Evolutionary conservation across 1,140 invertebrate genomes (phyloP).

Genomic region (Drosophila sp.): DNA sequence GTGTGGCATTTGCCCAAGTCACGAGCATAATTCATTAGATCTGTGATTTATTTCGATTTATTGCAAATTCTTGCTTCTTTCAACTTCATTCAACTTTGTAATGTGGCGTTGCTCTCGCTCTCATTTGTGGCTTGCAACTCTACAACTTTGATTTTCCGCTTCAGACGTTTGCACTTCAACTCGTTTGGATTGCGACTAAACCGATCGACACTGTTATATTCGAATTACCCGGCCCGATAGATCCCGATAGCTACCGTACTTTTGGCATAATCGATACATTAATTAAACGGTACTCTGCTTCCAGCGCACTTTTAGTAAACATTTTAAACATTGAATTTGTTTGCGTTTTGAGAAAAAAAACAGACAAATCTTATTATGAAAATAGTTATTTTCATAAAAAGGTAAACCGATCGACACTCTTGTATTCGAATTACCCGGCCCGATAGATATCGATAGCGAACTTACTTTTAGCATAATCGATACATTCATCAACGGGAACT

Average conservation of each 20-base stretch:
- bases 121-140: constrained; percentile 45
- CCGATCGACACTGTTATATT: constrained; percentile 17
- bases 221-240: not conserved
- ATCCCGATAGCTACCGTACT: not conserved
- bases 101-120: constrained; percentile 49
- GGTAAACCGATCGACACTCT: no score
- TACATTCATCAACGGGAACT: no score
- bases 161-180: constrained; percentile 72
- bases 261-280: no score
- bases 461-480: no score
- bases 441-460: no score
- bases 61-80: constrained; percentile 57
- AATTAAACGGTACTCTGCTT: no score
- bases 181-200: constrained; percentile 68
- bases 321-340: no score
- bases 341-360: no score
- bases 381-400: no score
- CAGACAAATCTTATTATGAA: no score
- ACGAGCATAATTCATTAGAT: constrained; percentile 54
- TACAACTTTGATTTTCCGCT: constrained; percentile 70
- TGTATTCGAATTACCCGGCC: no score
- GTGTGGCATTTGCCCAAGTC: constrained; percentile 21
- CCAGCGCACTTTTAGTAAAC: no score
- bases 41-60: constrained; percentile 63
- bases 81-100: constrained; percentile 77